These are phyloP conservation scores for Phthorimaea operculella DNA, from an alignment of 1,140 invertebrate genomes.

Conservation along the genomic window DNA sequence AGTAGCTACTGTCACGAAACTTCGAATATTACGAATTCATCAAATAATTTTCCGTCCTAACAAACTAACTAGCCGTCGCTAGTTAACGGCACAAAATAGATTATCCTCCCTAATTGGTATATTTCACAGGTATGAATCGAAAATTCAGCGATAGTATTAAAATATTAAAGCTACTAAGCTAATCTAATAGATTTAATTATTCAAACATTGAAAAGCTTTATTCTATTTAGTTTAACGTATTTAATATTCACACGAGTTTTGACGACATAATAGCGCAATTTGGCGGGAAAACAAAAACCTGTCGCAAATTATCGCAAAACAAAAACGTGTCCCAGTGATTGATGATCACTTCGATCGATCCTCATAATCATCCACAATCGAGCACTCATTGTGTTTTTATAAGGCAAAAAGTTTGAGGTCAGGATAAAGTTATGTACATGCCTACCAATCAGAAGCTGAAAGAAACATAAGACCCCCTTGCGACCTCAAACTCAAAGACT, in stretches of 20 bases:
- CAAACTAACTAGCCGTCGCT: too few relatives aligned
- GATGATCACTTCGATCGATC: not conserved
- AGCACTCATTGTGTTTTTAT: not conserved
- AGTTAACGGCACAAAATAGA: too few relatives aligned
- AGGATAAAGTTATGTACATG: conserved; percentile 19
- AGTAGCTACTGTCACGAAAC: too few relatives aligned
- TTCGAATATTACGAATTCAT: too few relatives aligned
- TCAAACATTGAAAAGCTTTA: too few relatives aligned
- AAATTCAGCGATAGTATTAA: too few relatives aligned
- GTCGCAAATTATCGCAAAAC: not conserved
- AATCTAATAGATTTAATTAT: too few relatives aligned
- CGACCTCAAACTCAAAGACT: conserved; percentile 17
- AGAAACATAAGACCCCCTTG: conserved; percentile 14
- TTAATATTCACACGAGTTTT: not conserved
- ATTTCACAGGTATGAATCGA: too few relatives aligned
- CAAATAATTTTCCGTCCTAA: too few relatives aligned
- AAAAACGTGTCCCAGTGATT: not conserved
- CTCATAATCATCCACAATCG: not conserved
- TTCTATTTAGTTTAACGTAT: too few relatives aligned
- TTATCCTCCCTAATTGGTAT: too few relatives aligned
- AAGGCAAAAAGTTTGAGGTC: conserved; percentile 12
- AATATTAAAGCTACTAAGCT: too few relatives aligned
- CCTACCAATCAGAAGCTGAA: conserved; percentile 8
- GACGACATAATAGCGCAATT: not conserved
- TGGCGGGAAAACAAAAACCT: not conserved